Percentiles rank a stretch among this genome's conserved stretches.
Evolutionary conservation across 2,113 vertebrate species (phyloP).

Genomic region (Nymphicus hollandicus): DNA sequence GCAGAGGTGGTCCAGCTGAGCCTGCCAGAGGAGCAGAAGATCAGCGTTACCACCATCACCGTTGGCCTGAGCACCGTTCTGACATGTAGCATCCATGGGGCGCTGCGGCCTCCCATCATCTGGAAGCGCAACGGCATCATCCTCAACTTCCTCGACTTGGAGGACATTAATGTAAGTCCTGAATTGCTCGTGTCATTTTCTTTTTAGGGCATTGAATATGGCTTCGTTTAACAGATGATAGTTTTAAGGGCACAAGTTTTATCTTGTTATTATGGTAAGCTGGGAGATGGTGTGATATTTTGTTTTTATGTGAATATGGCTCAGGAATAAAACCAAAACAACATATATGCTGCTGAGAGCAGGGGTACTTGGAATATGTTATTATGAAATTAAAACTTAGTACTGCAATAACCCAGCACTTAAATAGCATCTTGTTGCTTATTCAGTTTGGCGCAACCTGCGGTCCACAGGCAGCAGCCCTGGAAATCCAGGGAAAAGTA

Average conservation of each 20-base stretch:
- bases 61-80: slow-evolving; percentile 90
- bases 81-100: slow-evolving; percentile 85
- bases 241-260: neutral
- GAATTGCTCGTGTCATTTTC: neutral
- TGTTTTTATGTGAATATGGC: neutral
- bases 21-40: slow-evolving; percentile 80
- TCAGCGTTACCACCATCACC: slow-evolving; percentile 85
- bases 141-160: slow-evolving; percentile 90
- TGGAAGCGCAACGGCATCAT: slow-evolving; percentile 91
- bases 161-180: slow-evolving; percentile 90
- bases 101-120: slow-evolving; percentile 87
- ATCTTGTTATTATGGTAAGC: neutral
- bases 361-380: neutral
- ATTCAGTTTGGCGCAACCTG: neutral
- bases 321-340: neutral
- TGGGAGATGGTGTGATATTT: neutral
- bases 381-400: neutral
- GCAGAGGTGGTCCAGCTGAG: slow-evolving; percentile 90
- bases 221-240: neutral
- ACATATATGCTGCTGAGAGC: neutral
- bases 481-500: neutral
- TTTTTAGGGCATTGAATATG: neutral
- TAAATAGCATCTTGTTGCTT: neutral
- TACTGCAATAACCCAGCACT: neutral
- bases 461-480: neutral